phyloP scores from a whole-genome alignment of 2,113 vertebrate genomes.

The Oryctolagus cuniculus region mOryCun1.1 NC_091438.1:141400001-141400500 shows the following conservation, averaged over 20 bases:
- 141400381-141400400: no score
- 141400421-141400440: no score
- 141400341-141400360: background rate
- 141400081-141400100: background rate
- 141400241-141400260: background rate
- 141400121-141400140: background rate
- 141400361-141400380: background rate
- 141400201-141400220: background rate
- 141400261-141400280: background rate
- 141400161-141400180: background rate
- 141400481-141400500: no score
- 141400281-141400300: background rate
- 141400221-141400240: background rate
- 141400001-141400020: background rate
- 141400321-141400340: background rate
- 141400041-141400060: background rate
- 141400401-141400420: no score
- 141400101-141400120: background rate
- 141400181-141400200: background rate
- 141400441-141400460: no score
- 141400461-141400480: no score
- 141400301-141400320: background rate
- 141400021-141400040: background rate
- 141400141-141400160: background rate
- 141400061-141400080: background rate